Conservation (phyloP, 2,888 invertebrate genomes). For the Apeira syringaria region DNA sequence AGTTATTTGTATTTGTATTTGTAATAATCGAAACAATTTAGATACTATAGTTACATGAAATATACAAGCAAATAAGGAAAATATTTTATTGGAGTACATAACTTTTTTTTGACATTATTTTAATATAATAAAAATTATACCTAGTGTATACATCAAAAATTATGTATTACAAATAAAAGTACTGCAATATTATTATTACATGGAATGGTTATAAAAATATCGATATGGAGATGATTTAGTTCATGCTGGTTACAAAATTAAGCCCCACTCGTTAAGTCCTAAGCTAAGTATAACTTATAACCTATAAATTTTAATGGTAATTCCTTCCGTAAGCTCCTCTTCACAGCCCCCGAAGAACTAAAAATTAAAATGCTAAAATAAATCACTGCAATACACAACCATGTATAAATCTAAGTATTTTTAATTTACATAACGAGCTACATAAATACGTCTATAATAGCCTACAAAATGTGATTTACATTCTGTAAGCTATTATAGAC, state of each 20-base stretch:
- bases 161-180: constrained; percentile 22
- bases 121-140: constrained; percentile 6
- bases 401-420: constrained; percentile 1
- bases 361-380: constrained; percentile 60
- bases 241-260: constrained; percentile 37
- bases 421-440: no score
- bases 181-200: constrained; percentile 33
- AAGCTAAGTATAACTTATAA: background rate
- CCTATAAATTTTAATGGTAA: constrained; percentile 13
- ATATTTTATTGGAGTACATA: constrained; percentile 27
- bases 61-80: constrained; percentile 36
- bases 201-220: constrained; percentile 63
- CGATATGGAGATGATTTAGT: constrained; percentile 42
- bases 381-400: no score
- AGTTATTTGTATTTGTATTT: no score
- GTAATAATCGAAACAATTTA: no score
- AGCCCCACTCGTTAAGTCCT: constrained; percentile 31
- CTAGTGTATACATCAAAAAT: constrained; percentile 23
- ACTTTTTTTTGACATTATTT: background rate
- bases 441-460: no score
- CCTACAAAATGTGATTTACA: no score
- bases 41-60: constrained; percentile 17
- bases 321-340: constrained; percentile 28
- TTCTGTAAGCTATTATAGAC: no score
- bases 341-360: constrained; percentile 65